phyloP scores from a whole-genome alignment of 2,888 invertebrate species.

The Lordiphosa andalusiaca region DNA sequence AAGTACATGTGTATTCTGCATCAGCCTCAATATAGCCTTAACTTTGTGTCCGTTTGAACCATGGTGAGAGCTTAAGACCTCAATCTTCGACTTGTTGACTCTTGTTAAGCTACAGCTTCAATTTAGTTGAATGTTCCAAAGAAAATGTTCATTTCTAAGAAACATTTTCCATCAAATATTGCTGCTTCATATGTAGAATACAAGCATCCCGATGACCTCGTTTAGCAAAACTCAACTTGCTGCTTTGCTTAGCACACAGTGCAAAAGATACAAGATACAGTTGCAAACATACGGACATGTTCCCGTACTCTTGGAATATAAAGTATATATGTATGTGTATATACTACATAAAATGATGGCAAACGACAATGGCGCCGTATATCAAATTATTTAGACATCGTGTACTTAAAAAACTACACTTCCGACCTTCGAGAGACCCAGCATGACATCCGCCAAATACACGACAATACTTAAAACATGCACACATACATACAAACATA shows the following conservation, averaged over 20 bases:
- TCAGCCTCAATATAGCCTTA: too few species aligned
- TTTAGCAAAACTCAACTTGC: constrained; percentile 40
- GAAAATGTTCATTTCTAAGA: too few species aligned
- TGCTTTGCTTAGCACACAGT: constrained; percentile 23
- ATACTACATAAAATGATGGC: constrained; percentile 56
- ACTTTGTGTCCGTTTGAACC: too few species aligned
- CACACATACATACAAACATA: not conserved
- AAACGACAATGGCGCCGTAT: constrained; percentile 69
- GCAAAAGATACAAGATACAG: constrained; percentile 25
- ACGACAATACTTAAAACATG: constrained; percentile 26
- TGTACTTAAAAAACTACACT: constrained; percentile 72
- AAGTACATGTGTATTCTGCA: too few species aligned
- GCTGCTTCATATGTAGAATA: too few species aligned
- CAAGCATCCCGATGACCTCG: constrained; percentile 48
- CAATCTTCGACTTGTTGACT: too few species aligned
- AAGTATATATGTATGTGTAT: constrained; percentile 15
- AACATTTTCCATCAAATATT: too few species aligned
- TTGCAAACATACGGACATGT: constrained; percentile 11
- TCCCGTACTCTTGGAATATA: constrained; percentile 24
- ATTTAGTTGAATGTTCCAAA: too few species aligned
- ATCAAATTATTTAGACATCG: constrained; percentile 71
- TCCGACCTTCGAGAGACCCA: constrained; percentile 69
- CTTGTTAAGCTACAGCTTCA: too few species aligned
- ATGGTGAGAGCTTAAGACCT: too few species aligned
- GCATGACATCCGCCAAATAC: constrained; percentile 74